A percentile compares a stretch with the other conserved stretches of the same genome.
phyloP scores from a whole-genome alignment of 2,797 vertebrate genomes.

The Xerus rutilus region DNA sequence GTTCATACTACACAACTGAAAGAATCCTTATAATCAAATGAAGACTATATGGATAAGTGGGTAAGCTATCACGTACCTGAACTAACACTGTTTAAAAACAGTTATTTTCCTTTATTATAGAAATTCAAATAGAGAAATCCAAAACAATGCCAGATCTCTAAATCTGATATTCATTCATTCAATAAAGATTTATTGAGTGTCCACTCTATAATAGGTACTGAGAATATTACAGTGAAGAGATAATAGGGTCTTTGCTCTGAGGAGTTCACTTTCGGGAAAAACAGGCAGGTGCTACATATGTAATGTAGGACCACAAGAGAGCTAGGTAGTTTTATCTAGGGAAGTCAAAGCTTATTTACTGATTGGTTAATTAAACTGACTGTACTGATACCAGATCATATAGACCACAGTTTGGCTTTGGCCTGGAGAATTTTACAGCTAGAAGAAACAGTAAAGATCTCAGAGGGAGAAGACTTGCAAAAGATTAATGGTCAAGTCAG shows the following conservation, averaged over 20 bases:
- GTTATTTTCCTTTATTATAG: constrained; percentile 13
- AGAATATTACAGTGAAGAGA: neutral
- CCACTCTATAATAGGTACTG: neutral
- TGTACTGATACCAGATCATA: neutral
- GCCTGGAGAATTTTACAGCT: neutral
- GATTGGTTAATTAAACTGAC: neutral
- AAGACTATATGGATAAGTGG: neutral
- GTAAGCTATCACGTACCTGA: constrained; percentile 17
- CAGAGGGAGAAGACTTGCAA: neutral
- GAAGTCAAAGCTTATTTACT: neutral
- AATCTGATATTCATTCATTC: constrained; percentile 32
- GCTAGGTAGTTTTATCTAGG: neutral
- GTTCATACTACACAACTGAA: neutral
- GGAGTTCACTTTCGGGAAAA: constrained; percentile 31
- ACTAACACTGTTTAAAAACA: constrained; percentile 23
- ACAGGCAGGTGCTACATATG: neutral
- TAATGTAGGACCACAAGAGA: neutral
- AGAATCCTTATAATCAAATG: neutral
- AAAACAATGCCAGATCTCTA: constrained; percentile 9
- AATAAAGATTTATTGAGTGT: neutral
- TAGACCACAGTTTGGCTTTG: neutral
- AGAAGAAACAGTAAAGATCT: neutral
- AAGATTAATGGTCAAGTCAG: neutral
- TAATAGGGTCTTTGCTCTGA: neutral
- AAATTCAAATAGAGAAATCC: neutral